A percentile compares a stretch with the other conserved stretches of the same genome.
phyloP scores from a whole-genome alignment of 2,113 vertebrate species.

The Lepus americanus region DNA sequence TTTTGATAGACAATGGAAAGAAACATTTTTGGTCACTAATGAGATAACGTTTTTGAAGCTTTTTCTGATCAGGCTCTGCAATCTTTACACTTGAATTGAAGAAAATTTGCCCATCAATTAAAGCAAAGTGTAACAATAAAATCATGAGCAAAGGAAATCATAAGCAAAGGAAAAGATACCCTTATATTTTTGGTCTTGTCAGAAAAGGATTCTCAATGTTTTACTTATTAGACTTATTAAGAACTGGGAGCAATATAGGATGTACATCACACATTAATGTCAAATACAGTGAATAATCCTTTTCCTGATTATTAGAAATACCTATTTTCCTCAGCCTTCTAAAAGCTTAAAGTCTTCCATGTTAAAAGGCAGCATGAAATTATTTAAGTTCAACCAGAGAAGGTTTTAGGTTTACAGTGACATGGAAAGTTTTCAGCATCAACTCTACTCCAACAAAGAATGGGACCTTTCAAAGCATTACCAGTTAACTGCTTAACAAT shows the following conservation, averaged over 20 bases:
- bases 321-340: constrained; percentile 63
- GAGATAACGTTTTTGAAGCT: constrained; percentile 61
- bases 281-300: constrained; percentile 75
- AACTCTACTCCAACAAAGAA: constrained; percentile 70
- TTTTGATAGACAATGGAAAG: neutral
- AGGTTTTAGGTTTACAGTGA: constrained; percentile 62
- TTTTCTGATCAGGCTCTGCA: constrained; percentile 58
- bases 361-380: constrained; percentile 73
- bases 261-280: constrained; percentile 68
- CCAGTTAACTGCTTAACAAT: constrained; percentile 83
- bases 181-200: constrained; percentile 53
- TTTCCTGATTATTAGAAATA: constrained; percentile 62
- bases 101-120: constrained; percentile 54
- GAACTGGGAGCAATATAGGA: constrained; percentile 49
- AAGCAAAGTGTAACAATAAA: constrained; percentile 64
- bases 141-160: neutral
- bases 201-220: constrained; percentile 50
- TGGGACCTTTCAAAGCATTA: constrained; percentile 65
- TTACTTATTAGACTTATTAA: constrained; percentile 74
- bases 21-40: constrained; percentile 38
- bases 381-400: constrained; percentile 57
- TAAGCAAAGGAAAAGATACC: constrained; percentile 50
- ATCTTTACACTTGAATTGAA: constrained; percentile 42
- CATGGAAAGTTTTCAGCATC: constrained; percentile 62
- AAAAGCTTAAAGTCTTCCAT: constrained; percentile 59